Evolutionary conservation across 2,888 invertebrate genomes (phyloP), one percentile per base, ranked within the genome.

Genomic region (Lymantria monacha): DNA sequence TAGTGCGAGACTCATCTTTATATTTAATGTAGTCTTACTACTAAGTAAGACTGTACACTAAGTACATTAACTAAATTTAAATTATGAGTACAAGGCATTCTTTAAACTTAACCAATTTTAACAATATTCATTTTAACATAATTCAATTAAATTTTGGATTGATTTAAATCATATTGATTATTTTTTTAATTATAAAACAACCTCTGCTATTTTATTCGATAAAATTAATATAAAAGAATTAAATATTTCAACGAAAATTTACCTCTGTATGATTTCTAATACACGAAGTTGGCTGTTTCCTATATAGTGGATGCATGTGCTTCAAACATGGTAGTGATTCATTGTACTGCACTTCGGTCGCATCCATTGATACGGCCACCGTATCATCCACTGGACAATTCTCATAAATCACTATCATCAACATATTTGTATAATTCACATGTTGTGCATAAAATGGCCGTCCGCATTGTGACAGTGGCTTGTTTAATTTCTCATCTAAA

Each of bases 251-350:
- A 22, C 5, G 22, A 42, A n/a, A 22, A 61, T 75, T 93, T 83
- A 96, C 96, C 76, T 95, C 95, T 15, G 93, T 92, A 82, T 96
- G 96, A 66, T 93, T 93, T 59, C 94, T 94, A 59, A 96, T 96
- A 77, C 96, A 96, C 48, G 95, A 95, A 57, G 91, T 91, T 12
- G 96, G 96, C 63, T 94, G 93, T 63, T 93, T 92, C 55, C 96
- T 92, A 44, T 93, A 92, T 57, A 95, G 86, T 40, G 93, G 92
- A 62, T 94, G 92, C 68, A 90, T 86, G 48, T 91, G 91, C 66
- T 90, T 90, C 57, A 89, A 69, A 70, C 95, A 95, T 3, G 94
- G 93, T 63, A 94, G 75, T 7, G 94, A 92, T 57, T 92, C 93
- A 66, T 94, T 94, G 59, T 93, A 91, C 57, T 92, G 89, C 40